Evolutionary conservation across 2,797 vertebrate genomes (phyloP).

Genomic region (Coilia nasus): DNA sequence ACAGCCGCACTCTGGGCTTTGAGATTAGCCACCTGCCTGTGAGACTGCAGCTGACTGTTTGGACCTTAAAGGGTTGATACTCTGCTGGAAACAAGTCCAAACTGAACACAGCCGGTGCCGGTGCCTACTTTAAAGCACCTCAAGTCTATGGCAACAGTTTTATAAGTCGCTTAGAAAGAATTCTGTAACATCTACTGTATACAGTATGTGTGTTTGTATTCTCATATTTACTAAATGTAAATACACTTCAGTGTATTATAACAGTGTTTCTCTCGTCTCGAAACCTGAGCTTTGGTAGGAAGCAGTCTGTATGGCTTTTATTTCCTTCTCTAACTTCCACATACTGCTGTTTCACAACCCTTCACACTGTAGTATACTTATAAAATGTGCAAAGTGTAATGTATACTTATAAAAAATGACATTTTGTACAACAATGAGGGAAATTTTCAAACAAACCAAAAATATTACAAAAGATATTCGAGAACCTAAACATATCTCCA

Average conservation of each 20-base stretch:
- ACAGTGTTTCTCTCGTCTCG: background rate
- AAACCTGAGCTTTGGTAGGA: background rate
- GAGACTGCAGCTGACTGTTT: constrained; percentile 47
- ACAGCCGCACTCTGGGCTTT: constrained; percentile 22
- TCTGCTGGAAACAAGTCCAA: constrained; percentile 21
- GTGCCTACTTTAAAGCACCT: background rate
- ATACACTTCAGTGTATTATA: background rate
- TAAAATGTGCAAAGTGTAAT: no score
- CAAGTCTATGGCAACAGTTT: background rate
- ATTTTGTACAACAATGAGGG: background rate
- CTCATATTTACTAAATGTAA: background rate
- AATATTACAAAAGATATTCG: background rate
- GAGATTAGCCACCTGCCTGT: constrained; percentile 50
- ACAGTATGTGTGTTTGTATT: background rate
- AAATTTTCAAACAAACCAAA: background rate
- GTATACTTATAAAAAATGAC: no score
- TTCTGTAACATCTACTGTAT: background rate
- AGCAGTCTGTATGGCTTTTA: background rate
- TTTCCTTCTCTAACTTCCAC: background rate
- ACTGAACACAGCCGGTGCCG: background rate
- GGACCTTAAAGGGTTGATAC: constrained; percentile 33
- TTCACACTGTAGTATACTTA: background rate
- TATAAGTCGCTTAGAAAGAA: constrained; percentile 18
- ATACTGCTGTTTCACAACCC: background rate
- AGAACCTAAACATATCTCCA: no score